These are phyloP conservation scores for Sitobion miscanthi DNA, from an alignment of 1,140 invertebrate genomes.

Conservation along the genomic window DNA sequence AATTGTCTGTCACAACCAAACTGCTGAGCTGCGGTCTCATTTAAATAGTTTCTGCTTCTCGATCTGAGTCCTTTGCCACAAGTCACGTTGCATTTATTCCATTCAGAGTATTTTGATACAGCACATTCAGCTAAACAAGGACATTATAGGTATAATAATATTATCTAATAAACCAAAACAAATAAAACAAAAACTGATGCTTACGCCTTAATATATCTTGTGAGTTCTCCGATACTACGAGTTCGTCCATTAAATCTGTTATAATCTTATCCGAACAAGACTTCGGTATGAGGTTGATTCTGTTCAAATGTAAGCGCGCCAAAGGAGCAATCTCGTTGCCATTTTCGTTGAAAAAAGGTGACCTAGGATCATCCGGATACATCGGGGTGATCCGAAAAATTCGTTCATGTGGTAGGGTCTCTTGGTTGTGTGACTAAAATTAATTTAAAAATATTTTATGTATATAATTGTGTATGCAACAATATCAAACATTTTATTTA, in stretches of 20 bases:
- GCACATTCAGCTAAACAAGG: constrained; percentile 67
- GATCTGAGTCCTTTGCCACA: constrained; percentile 82
- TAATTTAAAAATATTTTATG: background rate
- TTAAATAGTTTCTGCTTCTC: constrained; percentile 71
- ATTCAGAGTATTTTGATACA: constrained; percentile 76
- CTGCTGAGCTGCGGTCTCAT: constrained; percentile 27
- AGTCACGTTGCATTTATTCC: constrained; percentile 81
- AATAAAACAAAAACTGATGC: constrained; percentile 58
- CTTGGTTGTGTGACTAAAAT: constrained; percentile 78
- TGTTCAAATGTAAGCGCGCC: constrained; percentile 54
- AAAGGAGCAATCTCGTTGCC: constrained; percentile 70
- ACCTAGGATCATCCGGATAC: constrained; percentile 83
- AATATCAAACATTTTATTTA: background rate
- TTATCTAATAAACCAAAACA: background rate
- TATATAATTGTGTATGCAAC: background rate
- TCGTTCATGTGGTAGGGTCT: constrained; percentile 84
- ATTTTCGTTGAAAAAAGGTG: constrained; percentile 87
- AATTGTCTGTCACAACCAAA: constrained; percentile 79
- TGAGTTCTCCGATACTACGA: constrained; percentile 75
- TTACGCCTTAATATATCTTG: constrained; percentile 77
- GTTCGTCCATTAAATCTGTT: constrained; percentile 58
- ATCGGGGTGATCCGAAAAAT: constrained; percentile 88
- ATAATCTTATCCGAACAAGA: constrained; percentile 51
- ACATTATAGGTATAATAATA: background rate
- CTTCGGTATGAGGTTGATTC: constrained; percentile 56